These are phyloP conservation scores for Heliangelus exortis DNA, from an alignment of 2,797 vertebrate genomes.

Conservation along the genomic window DNA sequence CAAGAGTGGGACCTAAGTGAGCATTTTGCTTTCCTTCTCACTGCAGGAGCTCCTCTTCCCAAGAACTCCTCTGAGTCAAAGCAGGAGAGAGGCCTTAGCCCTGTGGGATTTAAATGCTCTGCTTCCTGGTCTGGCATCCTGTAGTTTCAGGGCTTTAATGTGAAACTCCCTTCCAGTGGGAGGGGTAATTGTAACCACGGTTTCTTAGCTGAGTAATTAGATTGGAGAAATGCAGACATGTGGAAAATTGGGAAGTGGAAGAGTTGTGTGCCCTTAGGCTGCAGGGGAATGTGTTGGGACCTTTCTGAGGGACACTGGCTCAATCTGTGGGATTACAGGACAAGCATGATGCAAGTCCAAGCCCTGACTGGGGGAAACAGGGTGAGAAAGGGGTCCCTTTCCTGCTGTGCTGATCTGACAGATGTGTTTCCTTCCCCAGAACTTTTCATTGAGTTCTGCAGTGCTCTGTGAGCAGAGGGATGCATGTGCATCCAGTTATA, in stretches of 20 bases:
- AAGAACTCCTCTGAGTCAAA: neutral
- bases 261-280: constrained; percentile 9
- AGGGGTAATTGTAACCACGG: neutral
- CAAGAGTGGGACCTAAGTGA: neutral
- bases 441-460: neutral
- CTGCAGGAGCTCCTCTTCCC: neutral
- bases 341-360: neutral
- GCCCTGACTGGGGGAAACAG: neutral
- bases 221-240: neutral
- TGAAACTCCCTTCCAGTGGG: neutral
- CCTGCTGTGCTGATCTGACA: neutral
- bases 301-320: neutral
- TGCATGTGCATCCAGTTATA: neutral
- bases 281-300: neutral
- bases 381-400: neutral
- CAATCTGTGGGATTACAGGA: neutral
- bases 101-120: neutral
- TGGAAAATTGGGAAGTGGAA: constrained; percentile 53
- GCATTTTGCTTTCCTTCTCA: neutral
- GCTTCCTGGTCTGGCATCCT: neutral
- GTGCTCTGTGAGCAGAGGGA: neutral
- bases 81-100: neutral
- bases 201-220: constrained; percentile 33
- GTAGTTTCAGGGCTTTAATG: neutral
- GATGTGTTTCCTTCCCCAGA: neutral